Conservation (phyloP, 2,797 vertebrate genomes). For the Acomys russatus region DNA sequence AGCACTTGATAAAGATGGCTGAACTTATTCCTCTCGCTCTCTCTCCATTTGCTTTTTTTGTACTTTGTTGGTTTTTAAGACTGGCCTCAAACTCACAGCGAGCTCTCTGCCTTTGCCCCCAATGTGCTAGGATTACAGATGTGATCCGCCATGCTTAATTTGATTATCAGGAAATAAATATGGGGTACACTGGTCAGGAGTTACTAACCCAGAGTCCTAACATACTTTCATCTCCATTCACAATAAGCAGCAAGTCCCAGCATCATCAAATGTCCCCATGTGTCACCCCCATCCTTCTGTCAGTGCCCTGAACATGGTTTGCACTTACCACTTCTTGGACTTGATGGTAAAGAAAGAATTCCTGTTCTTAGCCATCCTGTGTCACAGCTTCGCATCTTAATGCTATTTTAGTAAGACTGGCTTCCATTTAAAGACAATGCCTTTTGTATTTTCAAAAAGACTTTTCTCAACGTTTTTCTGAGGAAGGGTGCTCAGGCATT, state of each 20-base stretch:
- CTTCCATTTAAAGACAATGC: neutral
- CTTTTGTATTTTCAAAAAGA: neutral
- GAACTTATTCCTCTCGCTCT: too few relatives aligned
- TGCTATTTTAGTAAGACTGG: neutral
- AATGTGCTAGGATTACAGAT: neutral
- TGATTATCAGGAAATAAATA: neutral
- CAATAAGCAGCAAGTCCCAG: neutral
- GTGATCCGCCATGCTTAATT: too few relatives aligned
- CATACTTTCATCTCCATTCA: neutral
- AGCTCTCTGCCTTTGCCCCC: too few relatives aligned
- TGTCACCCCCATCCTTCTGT: neutral
- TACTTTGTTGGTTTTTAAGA: neutral
- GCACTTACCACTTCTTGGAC: neutral
- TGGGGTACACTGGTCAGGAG: neutral
- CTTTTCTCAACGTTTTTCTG: neutral
- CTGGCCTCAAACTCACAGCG: neutral
- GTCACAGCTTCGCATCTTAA: too few relatives aligned
- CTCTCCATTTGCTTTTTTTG: neutral
- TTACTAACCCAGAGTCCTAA: neutral
- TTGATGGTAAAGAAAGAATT: neutral
- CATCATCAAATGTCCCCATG: neutral
- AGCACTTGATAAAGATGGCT: neutral
- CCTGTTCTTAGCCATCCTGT: fast-evolving
- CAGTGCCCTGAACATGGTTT: neutral
- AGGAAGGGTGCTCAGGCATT: too few relatives aligned